Evolutionary conservation across 2,113 vertebrate genomes (phyloP).

Genomic region (Puma concolor): DNA sequence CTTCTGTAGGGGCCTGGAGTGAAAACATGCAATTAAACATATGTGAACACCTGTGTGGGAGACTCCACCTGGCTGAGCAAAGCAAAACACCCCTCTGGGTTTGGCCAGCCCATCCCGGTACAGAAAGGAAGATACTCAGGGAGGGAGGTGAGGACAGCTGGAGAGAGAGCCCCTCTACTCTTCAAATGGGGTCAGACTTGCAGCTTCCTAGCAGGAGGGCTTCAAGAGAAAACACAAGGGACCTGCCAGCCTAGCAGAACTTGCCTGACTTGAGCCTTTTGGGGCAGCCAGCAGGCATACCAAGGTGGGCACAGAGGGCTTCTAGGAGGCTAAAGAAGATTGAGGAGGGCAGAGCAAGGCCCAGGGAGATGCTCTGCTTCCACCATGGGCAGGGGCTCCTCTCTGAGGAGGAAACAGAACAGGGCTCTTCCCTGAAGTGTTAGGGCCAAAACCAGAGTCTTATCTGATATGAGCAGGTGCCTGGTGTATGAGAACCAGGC

Average conservation of each 20-base stretch:
- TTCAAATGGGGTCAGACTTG: accelerated
- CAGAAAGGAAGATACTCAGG: background rate
- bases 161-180: background rate
- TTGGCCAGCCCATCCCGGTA: background rate
- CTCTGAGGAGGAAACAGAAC: background rate
- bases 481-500: background rate
- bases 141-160: accelerated
- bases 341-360: too few relatives aligned
- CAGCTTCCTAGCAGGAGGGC: background rate
- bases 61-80: background rate
- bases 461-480: background rate
- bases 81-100: background rate
- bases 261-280: background rate
- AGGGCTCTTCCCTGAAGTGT: background rate
- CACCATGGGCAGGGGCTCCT: background rate
- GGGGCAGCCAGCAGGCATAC: background rate
- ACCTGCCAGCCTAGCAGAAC: background rate
- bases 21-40: background rate
- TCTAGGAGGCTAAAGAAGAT: background rate
- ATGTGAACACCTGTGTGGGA: background rate
- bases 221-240: background rate
- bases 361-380: accelerated
- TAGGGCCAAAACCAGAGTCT: background rate
- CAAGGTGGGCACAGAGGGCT: background rate
- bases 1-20: background rate